Percentiles rank a stretch among this genome's conserved stretches.
Conservation (phyloP, 1,140 invertebrate genomes). For the Phymorhynchus buccinoides region DNA sequence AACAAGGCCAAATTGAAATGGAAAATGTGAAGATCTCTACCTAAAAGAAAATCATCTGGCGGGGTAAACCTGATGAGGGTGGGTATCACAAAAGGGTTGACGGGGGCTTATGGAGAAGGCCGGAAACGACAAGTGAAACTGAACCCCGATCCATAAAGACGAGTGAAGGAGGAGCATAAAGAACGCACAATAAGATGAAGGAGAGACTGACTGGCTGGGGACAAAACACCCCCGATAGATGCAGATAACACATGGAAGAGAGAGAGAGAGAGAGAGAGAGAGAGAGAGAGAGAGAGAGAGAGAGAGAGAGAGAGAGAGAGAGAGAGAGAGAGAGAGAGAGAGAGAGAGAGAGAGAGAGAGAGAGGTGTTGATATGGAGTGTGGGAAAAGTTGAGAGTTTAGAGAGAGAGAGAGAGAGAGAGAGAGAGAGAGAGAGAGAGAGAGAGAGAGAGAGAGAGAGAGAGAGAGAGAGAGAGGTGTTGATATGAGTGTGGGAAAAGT, state of each 20-base stretch:
- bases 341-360: neutral
- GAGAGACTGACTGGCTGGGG: conserved; percentile 22
- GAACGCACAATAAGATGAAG: neutral
- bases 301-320: neutral
- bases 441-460: neutral
- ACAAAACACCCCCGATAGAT: neutral
- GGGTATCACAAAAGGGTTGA: neutral
- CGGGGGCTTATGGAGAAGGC: neutral
- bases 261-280: neutral
- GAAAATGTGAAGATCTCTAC: no score
- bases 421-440: neutral
- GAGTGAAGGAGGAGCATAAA: neutral
- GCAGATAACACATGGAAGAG: neutral
- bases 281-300: neutral
- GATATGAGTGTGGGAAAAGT: no score
- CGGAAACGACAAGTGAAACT: neutral
- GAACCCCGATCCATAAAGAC: neutral
- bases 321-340: neutral
- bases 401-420: neutral
- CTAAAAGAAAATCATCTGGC: no score
- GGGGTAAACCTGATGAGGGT: no score
- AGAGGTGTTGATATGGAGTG: no score
- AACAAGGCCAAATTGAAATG: no score
- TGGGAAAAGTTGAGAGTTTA: no score
- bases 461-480: neutral